These are phyloP conservation scores for Sminthurinus aureus DNA, from an alignment of 2,888 invertebrate genomes.

Conservation along the genomic window DNA sequence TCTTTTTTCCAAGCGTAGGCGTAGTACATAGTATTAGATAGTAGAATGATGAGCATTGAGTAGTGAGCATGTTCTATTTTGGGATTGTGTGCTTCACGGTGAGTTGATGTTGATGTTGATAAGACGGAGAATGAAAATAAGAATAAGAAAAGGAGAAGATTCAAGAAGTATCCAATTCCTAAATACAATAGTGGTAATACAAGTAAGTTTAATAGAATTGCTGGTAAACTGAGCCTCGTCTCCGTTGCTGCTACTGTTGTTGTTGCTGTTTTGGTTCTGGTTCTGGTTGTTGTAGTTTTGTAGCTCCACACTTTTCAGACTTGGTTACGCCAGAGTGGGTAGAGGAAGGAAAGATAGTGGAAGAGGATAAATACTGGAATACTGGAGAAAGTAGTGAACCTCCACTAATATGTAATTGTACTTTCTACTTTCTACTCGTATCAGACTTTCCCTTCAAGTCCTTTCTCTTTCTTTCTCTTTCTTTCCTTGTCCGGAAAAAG, in stretches of 20 bases:
- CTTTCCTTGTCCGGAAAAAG: too few relatives aligned
- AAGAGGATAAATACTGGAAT: not conserved
- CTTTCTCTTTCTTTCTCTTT: too few relatives aligned
- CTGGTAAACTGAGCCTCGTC: not conserved
- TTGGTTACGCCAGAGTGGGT: not conserved
- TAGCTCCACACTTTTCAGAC: not conserved
- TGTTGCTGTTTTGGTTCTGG: too few relatives aligned
- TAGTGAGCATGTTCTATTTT: not conserved
- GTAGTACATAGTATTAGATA: not conserved
- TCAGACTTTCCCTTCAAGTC: too few relatives aligned
- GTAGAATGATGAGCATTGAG: not conserved
- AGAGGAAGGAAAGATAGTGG: too few relatives aligned
- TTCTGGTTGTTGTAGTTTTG: too few relatives aligned
- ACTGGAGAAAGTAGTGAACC: not conserved
- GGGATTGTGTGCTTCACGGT: not conserved
- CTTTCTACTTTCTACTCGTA: too few relatives aligned
- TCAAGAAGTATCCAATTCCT: slow-evolving; percentile 9
- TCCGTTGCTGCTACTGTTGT: too few relatives aligned
- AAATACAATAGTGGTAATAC: slow-evolving; percentile 13
- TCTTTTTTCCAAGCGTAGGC: not conserved
- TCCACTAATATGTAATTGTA: not conserved
- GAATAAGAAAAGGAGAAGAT: not conserved
- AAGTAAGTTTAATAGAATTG: slow-evolving; percentile 22
- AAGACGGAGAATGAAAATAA: not conserved
- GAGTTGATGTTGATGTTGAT: slow-evolving; percentile 13